These are phyloP conservation scores for Lamprologus tigripictilis DNA, from an alignment of 2,113 vertebrate species.

Conservation along the genomic window DNA sequence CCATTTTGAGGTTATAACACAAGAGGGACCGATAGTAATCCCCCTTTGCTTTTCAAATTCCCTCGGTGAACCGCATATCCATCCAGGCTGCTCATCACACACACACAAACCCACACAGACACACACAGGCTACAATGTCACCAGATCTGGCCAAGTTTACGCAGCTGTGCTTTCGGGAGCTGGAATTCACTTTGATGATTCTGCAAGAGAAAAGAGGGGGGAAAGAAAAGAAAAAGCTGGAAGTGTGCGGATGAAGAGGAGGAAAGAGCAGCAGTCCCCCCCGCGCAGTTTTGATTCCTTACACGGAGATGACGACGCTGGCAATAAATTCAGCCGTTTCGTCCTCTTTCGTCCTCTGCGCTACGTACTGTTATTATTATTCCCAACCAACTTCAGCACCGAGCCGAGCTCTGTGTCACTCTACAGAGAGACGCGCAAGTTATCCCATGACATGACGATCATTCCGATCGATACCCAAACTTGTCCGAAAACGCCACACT, in stretches of 20 bases:
- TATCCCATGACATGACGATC: constrained; percentile 17
- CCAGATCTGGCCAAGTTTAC: constrained; percentile 48
- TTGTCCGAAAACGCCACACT: constrained; percentile 19
- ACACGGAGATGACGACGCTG: constrained; percentile 15
- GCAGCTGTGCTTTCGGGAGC: constrained; percentile 23
- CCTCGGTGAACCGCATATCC: constrained; percentile 43
- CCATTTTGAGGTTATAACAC: constrained; percentile 62
- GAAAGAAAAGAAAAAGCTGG: background rate
- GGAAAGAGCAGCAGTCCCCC: background rate
- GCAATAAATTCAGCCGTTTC: constrained; percentile 8
- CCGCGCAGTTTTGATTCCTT: constrained; percentile 24
- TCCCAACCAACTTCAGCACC: constrained; percentile 34
- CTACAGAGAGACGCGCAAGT: background rate
- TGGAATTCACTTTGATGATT: background rate
- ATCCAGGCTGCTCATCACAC: background rate
- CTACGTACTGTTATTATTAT: constrained; percentile 2
- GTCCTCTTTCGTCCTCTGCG: background rate
- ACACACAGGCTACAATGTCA: constrained; percentile 16
- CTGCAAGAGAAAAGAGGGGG: background rate
- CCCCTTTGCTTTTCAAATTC: constrained; percentile 37
- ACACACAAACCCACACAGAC: background rate
- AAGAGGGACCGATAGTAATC: constrained; percentile 47
- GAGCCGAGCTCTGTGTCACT: background rate
- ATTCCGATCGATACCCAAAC: constrained; percentile 6
- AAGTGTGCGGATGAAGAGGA: background rate